Evolutionary conservation across 2,888 invertebrate genomes (phyloP).

Genomic region (Argyresthia albistria): DNA sequence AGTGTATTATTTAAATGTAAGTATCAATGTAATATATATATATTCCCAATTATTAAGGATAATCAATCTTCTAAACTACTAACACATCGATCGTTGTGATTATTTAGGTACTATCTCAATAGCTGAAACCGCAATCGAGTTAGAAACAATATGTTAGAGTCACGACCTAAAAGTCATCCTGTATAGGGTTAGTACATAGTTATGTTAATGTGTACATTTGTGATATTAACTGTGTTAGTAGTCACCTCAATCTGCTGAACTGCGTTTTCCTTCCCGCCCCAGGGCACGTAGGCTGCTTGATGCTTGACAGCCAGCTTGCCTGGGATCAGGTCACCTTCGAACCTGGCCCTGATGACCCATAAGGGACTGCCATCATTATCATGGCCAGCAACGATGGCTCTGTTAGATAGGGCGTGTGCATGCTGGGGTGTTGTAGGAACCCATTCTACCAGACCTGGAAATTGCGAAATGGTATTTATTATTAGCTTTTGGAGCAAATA

Average conservation of each 20-base stretch:
- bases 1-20: no score
- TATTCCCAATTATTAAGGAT: no score
- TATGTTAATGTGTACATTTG: background rate
- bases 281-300: conserved; percentile 45
- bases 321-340: conserved; percentile 50
- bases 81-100: no score
- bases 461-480: background rate
- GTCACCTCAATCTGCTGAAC: conserved; percentile 47
- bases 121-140: no score
- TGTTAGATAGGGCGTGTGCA: conserved; percentile 30
- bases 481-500: background rate
- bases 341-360: conserved; percentile 51
- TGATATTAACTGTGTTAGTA: background rate
- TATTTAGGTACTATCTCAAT: no score
- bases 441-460: conserved; percentile 1
- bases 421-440: conserved; percentile 21
- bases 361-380: conserved; percentile 49
- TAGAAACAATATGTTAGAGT: no score
- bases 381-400: conserved; percentile 51
- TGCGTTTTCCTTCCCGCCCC: conserved; percentile 47
- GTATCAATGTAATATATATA: no score
- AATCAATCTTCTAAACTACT: no score
- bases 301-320: conserved; percentile 58
- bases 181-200: background rate
- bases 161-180: no score